Evolutionary conservation across 2,888 invertebrate genomes (phyloP).

Genomic region (Calameuta idolon): DNA sequence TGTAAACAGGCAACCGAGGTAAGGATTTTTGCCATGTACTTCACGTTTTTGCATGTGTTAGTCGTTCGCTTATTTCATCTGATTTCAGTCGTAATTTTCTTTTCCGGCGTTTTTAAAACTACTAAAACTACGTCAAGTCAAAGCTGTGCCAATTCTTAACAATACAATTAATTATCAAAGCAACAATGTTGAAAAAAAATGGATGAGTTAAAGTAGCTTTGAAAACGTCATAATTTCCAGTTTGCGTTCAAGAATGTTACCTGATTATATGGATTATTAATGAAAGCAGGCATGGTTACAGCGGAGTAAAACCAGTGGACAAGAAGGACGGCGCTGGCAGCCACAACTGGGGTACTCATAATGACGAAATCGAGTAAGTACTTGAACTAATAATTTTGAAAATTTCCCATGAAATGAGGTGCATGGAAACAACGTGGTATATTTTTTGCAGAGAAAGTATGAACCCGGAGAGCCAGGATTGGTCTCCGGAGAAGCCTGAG

Average conservation of each 20-base stretch:
- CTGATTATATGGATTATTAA: slow-evolving; percentile 47
- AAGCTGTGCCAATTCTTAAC: not conserved
- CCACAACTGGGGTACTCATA: slow-evolving; percentile 95
- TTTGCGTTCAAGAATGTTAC: not conserved
- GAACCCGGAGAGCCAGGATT: slow-evolving; percentile 60
- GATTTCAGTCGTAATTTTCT: slow-evolving; percentile 5
- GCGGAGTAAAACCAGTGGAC: slow-evolving; percentile 91
- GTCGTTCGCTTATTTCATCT: slow-evolving; percentile 19
- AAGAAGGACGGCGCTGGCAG: slow-evolving; percentile 95
- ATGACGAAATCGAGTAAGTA: slow-evolving; percentile 87
- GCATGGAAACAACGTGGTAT: not conserved
- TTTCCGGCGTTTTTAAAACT: not conserved
- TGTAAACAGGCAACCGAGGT: slow-evolving; percentile 56
- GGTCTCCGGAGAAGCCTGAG: slow-evolving; percentile 70
- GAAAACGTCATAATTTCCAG: not conserved
- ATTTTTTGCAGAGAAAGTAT: slow-evolving; percentile 55
- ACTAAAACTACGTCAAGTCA: not conserved
- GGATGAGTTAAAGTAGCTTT: not conserved
- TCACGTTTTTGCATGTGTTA: slow-evolving; percentile 12
- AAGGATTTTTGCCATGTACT: slow-evolving; percentile 43
- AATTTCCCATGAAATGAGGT: slow-evolving; percentile 1
- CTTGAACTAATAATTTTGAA: not conserved
- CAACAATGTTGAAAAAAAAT: too few species aligned
- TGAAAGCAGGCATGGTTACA: slow-evolving; percentile 71
- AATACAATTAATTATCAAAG: too few species aligned